Evolutionary conservation across 1,140 invertebrate species (phyloP), one percentile per base, ranked within the genome.

Genomic region (Drosophila parvula): DNA sequence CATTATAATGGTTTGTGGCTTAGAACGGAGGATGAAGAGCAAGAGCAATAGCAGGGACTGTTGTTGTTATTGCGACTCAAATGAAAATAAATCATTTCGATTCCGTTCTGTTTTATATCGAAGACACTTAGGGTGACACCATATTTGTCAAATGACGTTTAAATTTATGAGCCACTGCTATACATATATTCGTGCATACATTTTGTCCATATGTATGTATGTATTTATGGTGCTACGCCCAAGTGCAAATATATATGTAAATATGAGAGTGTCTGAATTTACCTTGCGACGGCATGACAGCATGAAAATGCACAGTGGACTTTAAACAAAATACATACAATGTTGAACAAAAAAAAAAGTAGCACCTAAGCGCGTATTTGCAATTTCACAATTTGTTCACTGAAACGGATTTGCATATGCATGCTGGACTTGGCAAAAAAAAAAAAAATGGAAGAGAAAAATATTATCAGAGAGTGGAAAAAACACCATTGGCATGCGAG

Each of bases 131-230:
- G 51, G 51, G 51, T 53, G 51, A 53, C 51, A 53, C 51, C 51
- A 53, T 53, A 53, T 53, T 53, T 53, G 51, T 82, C 78, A 80
- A 79, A 80, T 80, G 70, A 79, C 78, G 79, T 82, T 82, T 82
- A 82, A 82, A 82, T 82, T 81, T 78, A 82, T 78, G 77, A 60
- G 36, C 58, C 63, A 60, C 69, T 79, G 71, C 69, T 64, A 76
- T 65, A 65, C 70, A 64, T 74, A 63, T 32, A 32, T 50, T 30
- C 28, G 9, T 14, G 4, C 28, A 74, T 74, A 79, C 43, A 60
- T 34, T 11, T 14, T 47, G 0, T 22, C 4, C 4, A 8, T 8
- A 65, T 74, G 58, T 41, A 55, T 32, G 6, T 50, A 44, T 28
- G n/a, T 38, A 34, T 34, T n/a, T 12, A 51, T 43, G 14, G 22